Base-by-base conservation (phyloP, 2,113 vertebrate species). In the Saguinus midas region DNA sequence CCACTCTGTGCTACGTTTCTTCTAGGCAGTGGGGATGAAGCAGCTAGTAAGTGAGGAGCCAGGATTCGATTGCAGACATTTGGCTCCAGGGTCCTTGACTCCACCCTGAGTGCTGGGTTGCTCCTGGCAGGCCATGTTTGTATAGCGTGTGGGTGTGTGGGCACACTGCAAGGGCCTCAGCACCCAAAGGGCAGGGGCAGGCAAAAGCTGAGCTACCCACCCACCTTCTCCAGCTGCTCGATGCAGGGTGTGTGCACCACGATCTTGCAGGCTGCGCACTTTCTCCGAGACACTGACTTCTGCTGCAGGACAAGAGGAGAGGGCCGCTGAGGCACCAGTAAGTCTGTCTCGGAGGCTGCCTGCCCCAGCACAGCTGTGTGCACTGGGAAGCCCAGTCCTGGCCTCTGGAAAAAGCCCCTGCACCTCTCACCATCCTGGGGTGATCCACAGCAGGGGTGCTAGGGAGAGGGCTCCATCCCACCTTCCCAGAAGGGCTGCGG, bases 251-350 rank as follows among this genome's bases (percentile, higher is more conserved):
- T 99, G 96, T 99, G 99, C 94, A 99, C 99, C 5, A 99, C 99
- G 0, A 99, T 99, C 98, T 99, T 99, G 98, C 99, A 99, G 87
- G 99, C 99, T 14, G 99, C 99, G 95, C 99, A 99, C 96, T 99
- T 99, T 95, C 98, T 99, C 79, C 99, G 99, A 58, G 99, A 98
- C 68, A 99, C 98, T 8, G 99, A 99, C 95, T 99, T 99, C 99
- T 99, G 99, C 99, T 99, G 89, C 37, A 92, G 97, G 76, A 83
- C 70, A 73, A 78, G 97, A 90, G 95, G 58, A 55, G 61, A 35
- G n/a, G 32, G 61, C 1, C 81, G 92, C 89, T 95, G 64, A 97
- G 86, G 83, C 76, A 91, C 75, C 27, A 58, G n/a, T 21, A 48
- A 73, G 52, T 72, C 45, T 14, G 9, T 2, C 43, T 20, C 2